Evolutionary conservation across 2,888 invertebrate genomes (phyloP).

Genomic region (Cataglyphis rosenhaueri): DNA sequence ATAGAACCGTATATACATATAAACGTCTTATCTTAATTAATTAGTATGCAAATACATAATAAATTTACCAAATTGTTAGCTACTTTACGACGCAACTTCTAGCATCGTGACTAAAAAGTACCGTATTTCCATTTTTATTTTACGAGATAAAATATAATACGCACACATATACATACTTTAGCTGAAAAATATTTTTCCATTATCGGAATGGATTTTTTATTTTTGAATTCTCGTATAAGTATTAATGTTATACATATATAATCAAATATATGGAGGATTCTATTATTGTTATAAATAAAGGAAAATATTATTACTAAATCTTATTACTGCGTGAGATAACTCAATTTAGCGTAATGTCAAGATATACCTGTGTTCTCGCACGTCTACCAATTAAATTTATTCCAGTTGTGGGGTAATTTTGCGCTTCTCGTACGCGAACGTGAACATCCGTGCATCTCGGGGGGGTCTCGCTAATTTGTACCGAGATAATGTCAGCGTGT

Average conservation of each 20-base stretch:
- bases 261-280: neutral
- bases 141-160: neutral
- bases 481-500: slow-evolving; percentile 50
- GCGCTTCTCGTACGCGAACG: slow-evolving; percentile 29
- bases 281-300: slow-evolving; percentile 3
- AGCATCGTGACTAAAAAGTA: neutral
- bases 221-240: neutral
- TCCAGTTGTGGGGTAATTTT: slow-evolving; percentile 39
- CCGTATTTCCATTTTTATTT: neutral
- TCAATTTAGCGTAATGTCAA: slow-evolving; percentile 46
- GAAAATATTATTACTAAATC: slow-evolving; percentile 15
- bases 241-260: neutral
- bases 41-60: neutral
- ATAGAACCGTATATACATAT: neutral
- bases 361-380: slow-evolving; percentile 22
- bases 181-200: neutral
- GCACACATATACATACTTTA: neutral
- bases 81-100: neutral
- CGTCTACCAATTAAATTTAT: slow-evolving; percentile 46
- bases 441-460: slow-evolving; percentile 17
- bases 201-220: neutral
- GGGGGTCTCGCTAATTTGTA: slow-evolving; percentile 48
- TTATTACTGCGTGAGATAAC: slow-evolving; percentile 6
- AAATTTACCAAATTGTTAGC: neutral
- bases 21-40: neutral